Evolutionary conservation across 1,140 invertebrate species (phyloP).

Genomic region (Macrobrachium nipponense): DNA sequence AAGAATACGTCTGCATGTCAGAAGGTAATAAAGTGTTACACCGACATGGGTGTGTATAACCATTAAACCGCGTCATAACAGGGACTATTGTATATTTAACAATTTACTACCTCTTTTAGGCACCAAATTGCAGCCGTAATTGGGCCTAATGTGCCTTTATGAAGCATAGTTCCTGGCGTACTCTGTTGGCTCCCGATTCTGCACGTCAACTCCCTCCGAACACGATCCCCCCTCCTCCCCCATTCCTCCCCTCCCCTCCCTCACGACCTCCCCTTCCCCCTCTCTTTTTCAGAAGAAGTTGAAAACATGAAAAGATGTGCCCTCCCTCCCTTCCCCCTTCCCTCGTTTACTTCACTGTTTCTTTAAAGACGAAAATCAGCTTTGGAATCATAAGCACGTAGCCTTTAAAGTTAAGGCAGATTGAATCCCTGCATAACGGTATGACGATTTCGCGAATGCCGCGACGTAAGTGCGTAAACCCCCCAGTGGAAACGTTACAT

Average conservation of each 20-base stretch:
- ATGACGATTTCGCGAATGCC: too few relatives aligned
- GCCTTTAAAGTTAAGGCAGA: too few relatives aligned
- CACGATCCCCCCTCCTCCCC: not conserved
- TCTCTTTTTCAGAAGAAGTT: too few relatives aligned
- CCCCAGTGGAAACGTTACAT: too few relatives aligned
- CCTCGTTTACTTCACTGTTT: too few relatives aligned
- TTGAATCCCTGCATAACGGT: too few relatives aligned
- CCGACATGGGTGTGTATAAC: conserved; percentile 44
- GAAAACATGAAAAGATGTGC: too few relatives aligned
- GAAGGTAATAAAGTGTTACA: conserved; percentile 22
- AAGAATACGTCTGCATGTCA: conserved; percentile 30
- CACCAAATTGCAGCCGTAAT: conserved; percentile 60
- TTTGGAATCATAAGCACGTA: too few relatives aligned
- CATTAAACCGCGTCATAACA: conserved; percentile 54
- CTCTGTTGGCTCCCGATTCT: conserved; percentile 13
- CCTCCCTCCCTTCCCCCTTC: too few relatives aligned
- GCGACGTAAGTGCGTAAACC: too few relatives aligned
- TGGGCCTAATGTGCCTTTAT: conserved; percentile 58
- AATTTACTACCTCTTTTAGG: conserved; percentile 60
- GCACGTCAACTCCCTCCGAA: not conserved
- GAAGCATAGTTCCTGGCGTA: conserved; percentile 54
- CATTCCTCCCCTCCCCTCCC: not conserved
- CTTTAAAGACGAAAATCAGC: too few relatives aligned
- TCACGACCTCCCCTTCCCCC: too few relatives aligned
- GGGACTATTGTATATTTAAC: conserved; percentile 55